These are phyloP conservation scores for Helicoverpa assulta DNA, from an alignment of 2,888 invertebrate genomes.

Conservation along the genomic window DNA sequence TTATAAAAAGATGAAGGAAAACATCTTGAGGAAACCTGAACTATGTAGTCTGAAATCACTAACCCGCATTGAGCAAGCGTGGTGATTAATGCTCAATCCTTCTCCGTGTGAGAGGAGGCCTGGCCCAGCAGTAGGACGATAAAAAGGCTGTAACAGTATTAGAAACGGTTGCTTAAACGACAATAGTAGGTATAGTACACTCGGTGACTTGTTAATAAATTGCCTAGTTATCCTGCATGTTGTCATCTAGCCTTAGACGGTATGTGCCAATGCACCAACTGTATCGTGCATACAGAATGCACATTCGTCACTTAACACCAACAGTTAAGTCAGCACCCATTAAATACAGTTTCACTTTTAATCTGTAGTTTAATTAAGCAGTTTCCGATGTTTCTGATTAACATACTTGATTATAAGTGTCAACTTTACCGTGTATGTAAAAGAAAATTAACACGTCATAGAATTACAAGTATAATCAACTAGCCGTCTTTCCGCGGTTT, in stretches of 20 bases:
- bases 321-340: slow-evolving; percentile 27
- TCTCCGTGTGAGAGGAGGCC: no score
- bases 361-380: slow-evolving; percentile 33
- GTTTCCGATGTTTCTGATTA: slow-evolving; percentile 47
- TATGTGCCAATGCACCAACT: background rate
- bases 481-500: no score
- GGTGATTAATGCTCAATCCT: no score
- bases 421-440: slow-evolving; percentile 17
- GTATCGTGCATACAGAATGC: slow-evolving; percentile 22
- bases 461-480: background rate
- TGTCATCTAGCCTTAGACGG: slow-evolving; percentile 5
- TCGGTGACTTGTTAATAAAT: background rate
- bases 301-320: slow-evolving; percentile 15
- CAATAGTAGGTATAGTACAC: background rate
- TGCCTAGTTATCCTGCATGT: slow-evolving; percentile 2
- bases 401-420: slow-evolving; percentile 50
- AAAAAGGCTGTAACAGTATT: no score
- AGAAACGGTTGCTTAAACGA: slow-evolving; percentile 7
- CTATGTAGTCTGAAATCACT: no score
- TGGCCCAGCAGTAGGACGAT: no score
- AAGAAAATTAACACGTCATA: slow-evolving; percentile 23
- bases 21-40: no score
- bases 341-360: slow-evolving; percentile 56
- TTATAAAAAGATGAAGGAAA: no score
- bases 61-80: no score